Conservation (phyloP, 2,113 vertebrate species). For the Morphnarchus princeps region DNA sequence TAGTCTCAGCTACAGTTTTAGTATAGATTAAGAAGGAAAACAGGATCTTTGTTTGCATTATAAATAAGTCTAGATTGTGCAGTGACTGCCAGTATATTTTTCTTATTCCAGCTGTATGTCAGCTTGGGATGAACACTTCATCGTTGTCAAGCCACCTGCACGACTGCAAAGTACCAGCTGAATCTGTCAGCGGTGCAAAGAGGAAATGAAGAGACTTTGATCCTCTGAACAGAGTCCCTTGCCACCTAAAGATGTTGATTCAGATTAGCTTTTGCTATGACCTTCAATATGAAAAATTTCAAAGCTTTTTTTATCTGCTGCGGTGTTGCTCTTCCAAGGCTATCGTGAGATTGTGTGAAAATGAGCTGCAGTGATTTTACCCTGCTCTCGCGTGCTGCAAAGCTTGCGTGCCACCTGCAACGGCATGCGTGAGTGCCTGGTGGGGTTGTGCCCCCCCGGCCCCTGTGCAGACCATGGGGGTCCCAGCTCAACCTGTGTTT, state of each 20-base stretch:
- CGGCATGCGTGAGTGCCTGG: accelerated
- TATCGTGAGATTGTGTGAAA: neutral
- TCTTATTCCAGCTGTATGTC: neutral
- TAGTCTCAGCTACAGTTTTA: slow-evolving; percentile 14
- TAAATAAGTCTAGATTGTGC: slow-evolving; percentile 35
- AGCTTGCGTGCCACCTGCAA: accelerated
- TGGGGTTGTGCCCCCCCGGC: neutral
- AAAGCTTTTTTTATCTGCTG: neutral
- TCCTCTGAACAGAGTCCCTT: neutral
- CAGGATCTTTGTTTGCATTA: slow-evolving; percentile 37
- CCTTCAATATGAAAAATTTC: neutral
- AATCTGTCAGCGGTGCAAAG: neutral
- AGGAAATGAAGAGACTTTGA: slow-evolving; percentile 43
- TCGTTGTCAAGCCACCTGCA: slow-evolving; percentile 12
- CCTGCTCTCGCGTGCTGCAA: neutral
- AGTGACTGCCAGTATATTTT: slow-evolving; percentile 31
- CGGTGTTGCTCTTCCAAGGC: neutral
- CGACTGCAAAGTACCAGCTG: neutral
- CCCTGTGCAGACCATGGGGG: accelerated
- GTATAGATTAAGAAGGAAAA: slow-evolving; percentile 40
- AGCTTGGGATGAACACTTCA: neutral
- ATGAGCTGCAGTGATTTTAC: neutral
- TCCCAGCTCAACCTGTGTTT: neutral
- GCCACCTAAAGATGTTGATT: slow-evolving; percentile 25
- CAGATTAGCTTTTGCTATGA: slow-evolving; percentile 21